Base-by-base conservation (phyloP, 2,797 vertebrate species). In the Sarcophilus harrisii region DNA sequence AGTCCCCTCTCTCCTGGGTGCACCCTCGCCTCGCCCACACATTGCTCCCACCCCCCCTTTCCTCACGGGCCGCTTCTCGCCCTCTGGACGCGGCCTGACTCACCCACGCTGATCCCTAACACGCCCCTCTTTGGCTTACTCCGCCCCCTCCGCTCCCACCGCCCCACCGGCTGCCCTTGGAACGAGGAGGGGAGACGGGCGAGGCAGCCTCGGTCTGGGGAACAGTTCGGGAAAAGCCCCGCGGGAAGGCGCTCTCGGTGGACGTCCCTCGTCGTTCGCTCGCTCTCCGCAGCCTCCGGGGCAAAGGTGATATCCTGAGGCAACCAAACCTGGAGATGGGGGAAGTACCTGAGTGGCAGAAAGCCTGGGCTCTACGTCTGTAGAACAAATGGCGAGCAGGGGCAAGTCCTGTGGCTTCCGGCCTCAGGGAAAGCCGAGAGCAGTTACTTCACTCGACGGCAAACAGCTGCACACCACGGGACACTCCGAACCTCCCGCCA, bases 341-440 rank as follows among this genome's bases (percentile, higher is more conserved):
- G 38, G 30, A 62, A 66, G 58, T 96, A 97, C 97, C 97, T 98
- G 92, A 38, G 58, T 58, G 21, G 24, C 90, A 6, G 54, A n/a
- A 54, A 52, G 14, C 54, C 92, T 1, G 24, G 57, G 87, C 57
- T n/a, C 73, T 3, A 24, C n/a, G 66, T 73, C n/a, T 21, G 66
- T 24, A n/a, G n/a, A 73, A 73, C 66, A 38, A 73, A 38, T 66
- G 28, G 92, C 1, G 87, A 59, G 62, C 54, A 0, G 27, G 24
- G 11, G 2, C 49, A 29, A 0, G 6, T 91, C 57, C 10, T 0
- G 14, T 29, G 8, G 10, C 89, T 10, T 21, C 1, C 58, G 27
- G 92, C 60, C 93, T 96, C 45, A 16, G 2, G 52, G n/a, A 0
- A 29, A 55, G 58, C 94, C 93, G 66, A 81, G 30, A 94, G 90